Evolutionary conservation across 2,888 invertebrate genomes (phyloP), one percentile per base, ranked within the genome.

Genomic region (Drosophila leonis): DNA sequence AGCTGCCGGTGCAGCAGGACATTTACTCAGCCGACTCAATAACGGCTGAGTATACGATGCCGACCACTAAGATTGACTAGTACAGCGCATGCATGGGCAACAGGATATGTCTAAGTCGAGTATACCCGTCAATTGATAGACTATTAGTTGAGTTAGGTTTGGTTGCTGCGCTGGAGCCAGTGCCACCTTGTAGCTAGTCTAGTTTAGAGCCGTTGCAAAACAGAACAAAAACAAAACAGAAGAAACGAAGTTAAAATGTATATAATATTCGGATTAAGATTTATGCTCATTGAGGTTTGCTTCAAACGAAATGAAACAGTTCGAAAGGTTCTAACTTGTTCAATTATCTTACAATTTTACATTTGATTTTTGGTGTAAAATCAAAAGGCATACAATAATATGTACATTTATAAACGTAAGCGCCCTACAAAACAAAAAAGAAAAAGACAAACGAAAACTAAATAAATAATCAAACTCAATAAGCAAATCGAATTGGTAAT

Each of bases 21-120:
- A 80, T 90, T 42, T 68, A 63, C 46, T 65, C 81, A 20, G 49
- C 78, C 20, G 85, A 85, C 44, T 65, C 82, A 31, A 76, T 88
- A 57, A 80, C 84, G 37, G 84, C 88, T 12, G 92, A 91, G 57
- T 91, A 90, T 71, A 88, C 88, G 54, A 92, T 92, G 90, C 91
- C 88, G 13, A 93, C 92, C 51, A 92, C 92, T 20, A 93, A 92
- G 83, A 93, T 92, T 75, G 93, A 93, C 91, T 93, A 93, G 92
- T 92, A 92, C 80, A 85, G 70, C 78, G 75, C 73, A 27, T 61
- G 67, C 49, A 37, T 18, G 7, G 15, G n/a, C 31, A 24, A 12
- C 18, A 37, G 29, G 56, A 9, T 37, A 24, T 56, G 56, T 62
- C 62, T 52, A 44, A 49, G 75, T 81, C 71, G 65, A 75, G 72